phyloP scores from a whole-genome alignment of 2,113 vertebrate genomes.

The Larimichthys crocea region DNA sequence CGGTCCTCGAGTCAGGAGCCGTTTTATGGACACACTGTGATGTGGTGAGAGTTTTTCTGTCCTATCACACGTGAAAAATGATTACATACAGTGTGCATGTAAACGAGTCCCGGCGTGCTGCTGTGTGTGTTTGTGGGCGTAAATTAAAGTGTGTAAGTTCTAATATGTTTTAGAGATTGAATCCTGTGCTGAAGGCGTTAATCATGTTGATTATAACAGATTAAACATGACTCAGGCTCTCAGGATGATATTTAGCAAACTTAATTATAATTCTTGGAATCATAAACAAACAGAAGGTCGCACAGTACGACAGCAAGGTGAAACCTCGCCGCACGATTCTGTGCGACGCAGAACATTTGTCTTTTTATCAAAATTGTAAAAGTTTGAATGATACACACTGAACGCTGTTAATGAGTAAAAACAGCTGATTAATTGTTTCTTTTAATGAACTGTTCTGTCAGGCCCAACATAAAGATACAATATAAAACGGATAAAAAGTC shows the following conservation, averaged over 20 bases:
- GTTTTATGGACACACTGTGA: background rate
- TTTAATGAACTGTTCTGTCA: too few species aligned
- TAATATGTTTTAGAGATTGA: conserved; percentile 38
- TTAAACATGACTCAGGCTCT: conserved; percentile 49
- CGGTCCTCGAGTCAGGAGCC: background rate
- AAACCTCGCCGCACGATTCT: background rate
- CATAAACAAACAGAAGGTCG: conserved; percentile 22
- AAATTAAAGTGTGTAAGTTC: background rate
- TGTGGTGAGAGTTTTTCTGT: background rate
- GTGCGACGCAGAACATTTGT: background rate
- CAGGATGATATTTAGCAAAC: conserved; percentile 43
- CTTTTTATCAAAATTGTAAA: background rate
- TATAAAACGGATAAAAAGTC: too few species aligned
- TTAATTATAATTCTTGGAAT: conserved; percentile 48
- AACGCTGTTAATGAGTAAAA: too few species aligned
- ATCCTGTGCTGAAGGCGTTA: conserved; percentile 25
- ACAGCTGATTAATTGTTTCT: too few species aligned
- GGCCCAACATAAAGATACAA: too few species aligned
- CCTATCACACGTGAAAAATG: background rate
- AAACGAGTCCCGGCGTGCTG: background rate
- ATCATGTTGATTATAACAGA: conserved; percentile 48
- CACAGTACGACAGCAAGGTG: background rate
- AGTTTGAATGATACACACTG: too few species aligned
- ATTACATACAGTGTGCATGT: background rate
- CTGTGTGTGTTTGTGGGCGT: too few species aligned